Base-by-base conservation (phyloP, 2,888 invertebrate species). In the Acanthoscelides obtectus region DNA sequence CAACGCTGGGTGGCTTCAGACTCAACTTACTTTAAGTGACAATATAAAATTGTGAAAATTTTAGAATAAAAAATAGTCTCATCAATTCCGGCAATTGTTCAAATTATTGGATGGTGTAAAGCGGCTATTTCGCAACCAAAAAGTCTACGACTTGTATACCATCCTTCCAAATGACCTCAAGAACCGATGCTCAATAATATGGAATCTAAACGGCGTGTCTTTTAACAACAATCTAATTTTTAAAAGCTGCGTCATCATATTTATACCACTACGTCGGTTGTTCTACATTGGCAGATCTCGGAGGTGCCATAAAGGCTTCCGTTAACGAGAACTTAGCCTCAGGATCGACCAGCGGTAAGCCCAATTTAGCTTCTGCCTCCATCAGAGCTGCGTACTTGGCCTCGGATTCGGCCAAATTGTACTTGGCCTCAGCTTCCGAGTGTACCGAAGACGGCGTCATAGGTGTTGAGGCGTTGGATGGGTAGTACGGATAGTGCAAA, bases 361-460 rank as follows among this genome's bases (percentile, higher is more conserved):
- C 17, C 45, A 45, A 45, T 17, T 45, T 45, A 45, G 45, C 45
- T 17, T 45, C 45, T 45, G 45, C 45, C 45, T 45, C 45, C 45
- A 45, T 45, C 45, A 45, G 17, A 1, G 45, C 45, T 45, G 45
- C 45, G 17, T 45, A 45, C 17, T 45, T 45, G 45, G 45, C 45
- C 45, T 45, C 45, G n/a, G 66, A 20, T 17, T 66, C 66, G 5
- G 66, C 6, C 20, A 70, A 64, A 27, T 69, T 70, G 65, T 67
- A 76, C 65, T 76, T 76, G 66, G 75, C 75, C 45, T 76, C 76
- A 20, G 73, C 63, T 22, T 75, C 76, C n/a, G 74, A 70, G 20
- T 71, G 70, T 19, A 74, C 75, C 4, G 74, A 74, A 20, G 67
- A 66, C 20, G 76, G 75, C 6, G 76, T 76, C 73, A 73, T 71